Evolutionary conservation across 2,113 vertebrate genomes (phyloP), one percentile per base, ranked within the genome.

Genomic region (Leptobrachium ailaonicum): DNA sequence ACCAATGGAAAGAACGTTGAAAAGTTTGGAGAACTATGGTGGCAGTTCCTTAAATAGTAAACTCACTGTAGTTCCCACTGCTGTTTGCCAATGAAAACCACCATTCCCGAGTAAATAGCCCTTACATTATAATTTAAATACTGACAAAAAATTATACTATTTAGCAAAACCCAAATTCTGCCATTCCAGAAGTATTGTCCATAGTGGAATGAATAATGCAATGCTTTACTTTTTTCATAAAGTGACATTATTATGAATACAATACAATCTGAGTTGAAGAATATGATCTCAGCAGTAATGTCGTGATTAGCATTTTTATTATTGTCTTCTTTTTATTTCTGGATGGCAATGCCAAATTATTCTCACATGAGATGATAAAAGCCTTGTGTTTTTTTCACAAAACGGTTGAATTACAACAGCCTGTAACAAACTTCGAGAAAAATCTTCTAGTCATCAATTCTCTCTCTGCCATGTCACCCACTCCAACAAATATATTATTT

Each of bases 231-330:
- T 40, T 9, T 53, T 11, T n/a, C 47, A 41, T 40, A 66, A 79
- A 54, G 70, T 66, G 47, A 66, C 45, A 80, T 50, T 40, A 58
- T 67, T 54, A 66, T 66, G 70, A 44, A 44, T 73, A 80, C 54
- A 54, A 73, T 71, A 40, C 70, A 71, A 58, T 56, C 43, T 44
- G 9, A 62, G 1, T 66, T 53, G 47, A 68, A 32, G 41, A 66
- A 73, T 62, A 14, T 7, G 12, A 74, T 11, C 54, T 56, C 71
- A 73, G 77, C 63, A 67, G 44, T 73, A 80, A 73, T n/a, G 6
- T 68, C 44, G 41, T 56, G 40, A 80, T 74, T 73, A 80, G 68
- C 78, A 80, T 80, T 45, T 79, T 73, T 67, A 74, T 80, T 74
- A 80, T 58, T 80, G 20, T 11, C 45, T 60, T 40, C 42, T 80